Evolutionary conservation across 2,797 vertebrate genomes (phyloP), one percentile per base, ranked within the genome.

Genomic region (Euthynnus affinis): DNA sequence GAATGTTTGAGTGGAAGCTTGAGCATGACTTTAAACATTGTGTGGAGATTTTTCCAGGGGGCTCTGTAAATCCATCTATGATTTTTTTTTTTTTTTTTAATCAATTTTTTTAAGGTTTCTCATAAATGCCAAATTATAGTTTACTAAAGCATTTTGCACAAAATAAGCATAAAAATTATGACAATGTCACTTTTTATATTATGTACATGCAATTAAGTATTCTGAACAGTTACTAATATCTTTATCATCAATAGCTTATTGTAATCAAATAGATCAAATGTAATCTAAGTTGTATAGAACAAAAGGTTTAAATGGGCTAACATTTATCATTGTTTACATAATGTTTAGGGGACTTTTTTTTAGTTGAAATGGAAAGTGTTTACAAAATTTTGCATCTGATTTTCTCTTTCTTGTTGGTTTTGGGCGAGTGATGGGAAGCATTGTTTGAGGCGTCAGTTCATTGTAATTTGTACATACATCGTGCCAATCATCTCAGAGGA

Each of bases 141-240:
- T 96, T 95, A 96, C 95, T 95, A 94, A 95, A 96, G 95, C 95
- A 94, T 97, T 96, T 97, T 97, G 97, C 96, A 96, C 96, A 92
- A 86, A 93, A 95, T 90, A 92, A 90, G 89, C 88, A 92, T 85
- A 85, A 89, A 91, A 94, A 93, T 90, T 88, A 94, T 90, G 86
- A 90, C 89, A 89, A 84, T 92, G 95, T 96, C 94, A 96, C 95
- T 96, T 96, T 93, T 94, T 95, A 91, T 95, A 94, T 86, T 92
- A 94, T 95, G 94, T 95, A 95, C 93, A 92, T 95, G 92, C 87
- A 94, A 93, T 92, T 89, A 94, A 93, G 90, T 93, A 95, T 96
- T 94, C 89, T 86, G 90, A 94, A 90, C 91, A 91, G 94, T 93
- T 95, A 94, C 94, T 95, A 94, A 94, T 94, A 91, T 86, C 85